Percentiles rank a stretch among this genome's conserved stretches.
phyloP scores from a whole-genome alignment of 2,888 invertebrate genomes.

The Laspeyria flexula region DNA sequence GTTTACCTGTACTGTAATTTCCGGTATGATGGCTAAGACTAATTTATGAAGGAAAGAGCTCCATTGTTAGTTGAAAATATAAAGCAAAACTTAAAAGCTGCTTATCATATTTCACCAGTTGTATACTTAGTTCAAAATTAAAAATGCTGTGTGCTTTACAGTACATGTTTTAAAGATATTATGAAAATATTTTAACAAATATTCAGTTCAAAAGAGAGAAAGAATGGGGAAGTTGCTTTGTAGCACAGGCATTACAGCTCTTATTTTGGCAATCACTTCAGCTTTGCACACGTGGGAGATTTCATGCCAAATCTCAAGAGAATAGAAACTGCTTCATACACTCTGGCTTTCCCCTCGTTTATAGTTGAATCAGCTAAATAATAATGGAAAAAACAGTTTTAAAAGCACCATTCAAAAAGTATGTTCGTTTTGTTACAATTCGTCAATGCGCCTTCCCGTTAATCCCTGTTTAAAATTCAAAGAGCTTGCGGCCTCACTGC shows the following conservation, averaged over 20 bases:
- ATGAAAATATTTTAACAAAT: no score
- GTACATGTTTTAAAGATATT: no score
- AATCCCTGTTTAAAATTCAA: slow-evolving; percentile 66
- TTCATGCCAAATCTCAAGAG: slow-evolving; percentile 21
- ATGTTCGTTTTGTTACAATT: slow-evolving; percentile 42
- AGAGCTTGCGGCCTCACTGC: slow-evolving; percentile 53
- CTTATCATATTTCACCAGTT: background rate
- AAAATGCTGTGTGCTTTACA: no score
- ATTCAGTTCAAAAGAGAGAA: background rate
- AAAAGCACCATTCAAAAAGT: slow-evolving; percentile 34
- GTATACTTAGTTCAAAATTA: background rate
- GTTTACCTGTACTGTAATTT: background rate
- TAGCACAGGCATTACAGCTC: background rate
- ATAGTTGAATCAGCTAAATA: slow-evolving; percentile 3
- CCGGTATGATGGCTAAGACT: background rate
- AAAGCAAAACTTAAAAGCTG: background rate
- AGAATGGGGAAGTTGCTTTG: background rate
- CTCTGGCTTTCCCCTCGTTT: slow-evolving; percentile 5
- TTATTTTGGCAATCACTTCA: slow-evolving; percentile 7
- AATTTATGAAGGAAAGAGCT: background rate
- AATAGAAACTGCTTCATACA: slow-evolving; percentile 6
- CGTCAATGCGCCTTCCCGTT: slow-evolving; percentile 52
- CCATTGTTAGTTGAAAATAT: background rate
- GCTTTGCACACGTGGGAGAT: slow-evolving; percentile 14
- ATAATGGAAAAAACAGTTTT: slow-evolving; percentile 18